These are phyloP conservation scores for Gallinago stenura DNA, from an alignment of 2,797 vertebrate species.

Conservation along the genomic window DNA sequence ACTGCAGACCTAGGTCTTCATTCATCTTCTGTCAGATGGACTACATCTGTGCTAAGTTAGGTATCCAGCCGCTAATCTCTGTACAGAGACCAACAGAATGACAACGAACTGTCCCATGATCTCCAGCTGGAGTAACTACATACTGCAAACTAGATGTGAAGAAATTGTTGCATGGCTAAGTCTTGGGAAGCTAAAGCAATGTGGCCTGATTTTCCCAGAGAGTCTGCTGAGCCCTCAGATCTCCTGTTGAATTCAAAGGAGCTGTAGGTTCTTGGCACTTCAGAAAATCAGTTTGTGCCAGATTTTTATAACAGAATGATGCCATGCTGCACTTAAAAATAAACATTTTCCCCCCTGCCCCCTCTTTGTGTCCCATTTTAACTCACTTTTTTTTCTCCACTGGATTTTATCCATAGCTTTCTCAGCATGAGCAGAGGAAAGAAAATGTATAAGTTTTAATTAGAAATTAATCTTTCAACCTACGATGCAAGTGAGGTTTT, in stretches of 20 bases:
- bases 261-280: conserved; percentile 8
- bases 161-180: not conserved
- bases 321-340: conserved; percentile 60
- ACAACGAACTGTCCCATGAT: not conserved
- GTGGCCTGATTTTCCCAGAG: conserved; percentile 30
- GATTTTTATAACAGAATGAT: conserved; percentile 70
- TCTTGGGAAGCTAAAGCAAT: not conserved
- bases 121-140: not conserved
- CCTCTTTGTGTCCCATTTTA: conserved; percentile 48
- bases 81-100: fast-evolving
- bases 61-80: not conserved
- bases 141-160: not conserved
- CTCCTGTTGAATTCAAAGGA: conserved; percentile 59
- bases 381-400: not conserved
- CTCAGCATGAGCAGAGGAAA: not conserved
- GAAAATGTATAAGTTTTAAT: not conserved
- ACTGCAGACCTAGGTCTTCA: not conserved
- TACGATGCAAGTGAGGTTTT: not conserved
- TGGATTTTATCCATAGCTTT: not conserved
- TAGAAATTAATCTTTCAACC: conserved; percentile 46
- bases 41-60: not conserved
- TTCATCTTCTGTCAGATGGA: not conserved
- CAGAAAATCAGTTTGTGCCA: conserved; percentile 48
- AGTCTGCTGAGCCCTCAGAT: not conserved
- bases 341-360: conserved; percentile 13